phyloP scores from a whole-genome alignment of 2,797 vertebrate genomes.

The Morus bassanus region DNA sequence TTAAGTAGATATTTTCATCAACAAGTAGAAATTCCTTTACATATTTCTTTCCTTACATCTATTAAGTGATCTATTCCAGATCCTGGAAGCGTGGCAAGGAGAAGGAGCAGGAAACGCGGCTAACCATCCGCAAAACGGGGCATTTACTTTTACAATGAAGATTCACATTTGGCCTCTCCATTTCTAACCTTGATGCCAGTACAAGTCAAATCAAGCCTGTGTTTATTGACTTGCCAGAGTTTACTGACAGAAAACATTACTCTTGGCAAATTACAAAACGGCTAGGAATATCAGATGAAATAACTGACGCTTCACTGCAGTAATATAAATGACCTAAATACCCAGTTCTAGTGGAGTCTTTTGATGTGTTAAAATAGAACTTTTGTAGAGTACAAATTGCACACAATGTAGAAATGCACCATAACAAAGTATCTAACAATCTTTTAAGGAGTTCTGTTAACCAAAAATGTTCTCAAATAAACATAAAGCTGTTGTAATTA shows the following conservation, averaged over 20 bases:
- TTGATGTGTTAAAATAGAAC: conserved; percentile 2
- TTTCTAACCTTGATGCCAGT: conserved; percentile 50
- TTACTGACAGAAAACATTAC: conserved; percentile 53
- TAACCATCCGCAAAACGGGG: not conserved
- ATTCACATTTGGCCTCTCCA: not conserved
- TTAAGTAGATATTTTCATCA: not conserved
- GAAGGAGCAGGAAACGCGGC: not conserved
- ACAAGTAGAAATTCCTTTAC: not conserved
- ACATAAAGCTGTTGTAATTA: not conserved
- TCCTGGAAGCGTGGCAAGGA: not conserved
- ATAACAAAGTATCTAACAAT: not conserved
- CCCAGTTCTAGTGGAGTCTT: conserved; percentile 35
- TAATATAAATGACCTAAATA: conserved; percentile 64
- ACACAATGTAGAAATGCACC: not conserved
- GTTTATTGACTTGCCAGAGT: conserved; percentile 15
- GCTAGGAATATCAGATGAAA: conserved; percentile 33
- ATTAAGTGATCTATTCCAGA: not conserved
- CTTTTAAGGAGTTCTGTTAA: not conserved
- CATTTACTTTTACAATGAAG: not conserved
- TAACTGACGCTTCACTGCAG: conserved; percentile 53
- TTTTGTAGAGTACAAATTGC: not conserved
- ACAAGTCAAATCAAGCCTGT: conserved; percentile 38
- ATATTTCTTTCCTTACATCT: not conserved
- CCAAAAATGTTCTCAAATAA: not conserved
- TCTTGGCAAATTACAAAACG: not conserved